Conservation (phyloP, 2,797 vertebrate genomes). For the Epinephelus coioides region DNA sequence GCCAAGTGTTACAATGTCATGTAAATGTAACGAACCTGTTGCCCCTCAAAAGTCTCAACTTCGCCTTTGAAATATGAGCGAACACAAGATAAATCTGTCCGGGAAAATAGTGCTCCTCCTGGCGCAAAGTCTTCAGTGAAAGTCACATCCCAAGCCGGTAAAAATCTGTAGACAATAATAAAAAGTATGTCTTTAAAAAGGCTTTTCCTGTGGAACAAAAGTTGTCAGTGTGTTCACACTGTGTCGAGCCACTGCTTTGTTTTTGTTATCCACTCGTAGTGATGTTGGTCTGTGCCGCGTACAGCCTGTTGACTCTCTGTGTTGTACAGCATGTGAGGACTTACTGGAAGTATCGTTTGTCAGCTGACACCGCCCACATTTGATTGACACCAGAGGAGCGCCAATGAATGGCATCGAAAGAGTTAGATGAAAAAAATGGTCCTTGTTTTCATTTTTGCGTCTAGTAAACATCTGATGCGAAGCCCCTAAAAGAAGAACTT, state of each 20-base stretch:
- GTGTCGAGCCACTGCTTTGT: constrained; percentile 49
- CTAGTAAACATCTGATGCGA: constrained; percentile 66
- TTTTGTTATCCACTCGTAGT: constrained; percentile 64
- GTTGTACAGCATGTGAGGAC: constrained; percentile 77
- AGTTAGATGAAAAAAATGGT: constrained; percentile 8
- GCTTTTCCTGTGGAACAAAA: constrained; percentile 18
- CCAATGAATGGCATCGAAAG: constrained; percentile 82
- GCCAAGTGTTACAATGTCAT: constrained; percentile 77
- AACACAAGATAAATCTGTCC: constrained; percentile 58
- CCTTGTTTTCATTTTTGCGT: constrained; percentile 67
- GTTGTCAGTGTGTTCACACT: constrained; percentile 14
- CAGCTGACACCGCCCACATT: constrained; percentile 79
- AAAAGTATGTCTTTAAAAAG: constrained; percentile 24
- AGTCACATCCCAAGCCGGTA: constrained; percentile 74
- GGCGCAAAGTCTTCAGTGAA: constrained; percentile 53
- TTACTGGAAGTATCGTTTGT: constrained; percentile 90
- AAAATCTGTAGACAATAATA: constrained; percentile 2
- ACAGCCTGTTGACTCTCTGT: constrained; percentile 85
- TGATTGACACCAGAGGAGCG: constrained; percentile 71
- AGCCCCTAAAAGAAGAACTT: neutral
- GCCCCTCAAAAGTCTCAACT: constrained; percentile 49
- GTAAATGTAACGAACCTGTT: constrained; percentile 61
- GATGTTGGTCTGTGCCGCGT: constrained; percentile 44
- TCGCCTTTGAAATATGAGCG: constrained; percentile 50
- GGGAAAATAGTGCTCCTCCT: constrained; percentile 54